phyloP scores from a whole-genome alignment of 2,797 vertebrate genomes.

The Muraenolepis orangiensis region DNA sequence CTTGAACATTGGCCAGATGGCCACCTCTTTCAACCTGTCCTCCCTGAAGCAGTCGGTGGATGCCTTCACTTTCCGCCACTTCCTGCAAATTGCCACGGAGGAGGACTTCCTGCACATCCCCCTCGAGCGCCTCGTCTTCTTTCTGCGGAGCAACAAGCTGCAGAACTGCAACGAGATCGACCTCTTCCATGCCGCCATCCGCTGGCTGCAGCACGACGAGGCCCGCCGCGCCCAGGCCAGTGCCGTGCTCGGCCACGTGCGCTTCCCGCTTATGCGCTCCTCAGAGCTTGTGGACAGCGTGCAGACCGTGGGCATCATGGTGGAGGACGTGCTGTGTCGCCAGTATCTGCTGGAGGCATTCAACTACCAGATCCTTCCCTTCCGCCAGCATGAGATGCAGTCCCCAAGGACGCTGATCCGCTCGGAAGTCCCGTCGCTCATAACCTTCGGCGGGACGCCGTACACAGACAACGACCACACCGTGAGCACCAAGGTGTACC shows the following conservation, averaged over 20 bases:
- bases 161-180: slow-evolving; percentile 91
- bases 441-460: slow-evolving; percentile 92
- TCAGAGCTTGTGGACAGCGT: slow-evolving; percentile 94
- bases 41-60: slow-evolving; percentile 95
- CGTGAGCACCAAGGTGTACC: slow-evolving; percentile 86
- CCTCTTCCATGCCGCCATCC: slow-evolving; percentile 86
- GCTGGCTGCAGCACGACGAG: slow-evolving; percentile 87
- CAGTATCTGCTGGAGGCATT: slow-evolving; percentile 95
- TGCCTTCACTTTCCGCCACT: slow-evolving; percentile 90
- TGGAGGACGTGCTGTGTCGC: slow-evolving; percentile 90
- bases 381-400: slow-evolving; percentile 96
- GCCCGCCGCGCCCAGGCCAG: slow-evolving; percentile 78
- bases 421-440: slow-evolving; percentile 82
- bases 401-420: slow-evolving; percentile 84
- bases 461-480: slow-evolving; percentile 94
- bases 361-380: slow-evolving; percentile 97
- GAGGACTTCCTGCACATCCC: slow-evolving; percentile 97
- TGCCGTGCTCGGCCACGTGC: slow-evolving; percentile 87
- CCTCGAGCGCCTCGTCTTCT: slow-evolving; percentile 90
- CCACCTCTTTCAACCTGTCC: slow-evolving; percentile 90
- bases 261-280: slow-evolving; percentile 95
- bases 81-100: slow-evolving; percentile 92
- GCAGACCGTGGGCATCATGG: slow-evolving; percentile 93
- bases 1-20: slow-evolving; percentile 96
- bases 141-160: slow-evolving; percentile 94